Base-by-base conservation (phyloP, 2,888 invertebrate species). In the Lithophane ornitopus region DNA sequence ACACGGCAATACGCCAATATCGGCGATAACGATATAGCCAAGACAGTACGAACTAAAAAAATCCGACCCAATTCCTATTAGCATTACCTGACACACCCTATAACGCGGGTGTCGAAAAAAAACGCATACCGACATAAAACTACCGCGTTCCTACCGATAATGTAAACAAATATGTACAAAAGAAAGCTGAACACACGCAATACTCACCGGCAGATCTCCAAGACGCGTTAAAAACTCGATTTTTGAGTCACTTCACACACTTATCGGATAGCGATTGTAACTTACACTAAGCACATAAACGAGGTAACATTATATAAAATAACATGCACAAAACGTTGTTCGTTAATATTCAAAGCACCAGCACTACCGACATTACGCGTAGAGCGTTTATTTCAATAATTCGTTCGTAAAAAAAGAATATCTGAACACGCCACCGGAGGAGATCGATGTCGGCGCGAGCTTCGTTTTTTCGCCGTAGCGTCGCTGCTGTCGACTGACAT, bases 201-300 rank as follows among this genome's bases (percentile, higher is more conserved):
- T 93, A 94, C 96, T 89, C 89, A 96, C 96, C 95, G 95, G 94
- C 93, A 89, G 88, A 90, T 88, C 91, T 94, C 92, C 93, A 87
- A 91, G 91, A 91, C 88, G 91, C 91, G 89, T 89, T 88, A 84
- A 82, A 82, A 88, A 90, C 88, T 88, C 91, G 90, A 92, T 91
- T 93, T 91, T 93, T 89, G 89, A 88, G 88, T 92, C 94, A 95
- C 95, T 93, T 92, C 92, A 92, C 93, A 93, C 92, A 92, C 92
- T 90, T 86, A 87, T 87, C 85, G 89, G 90, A 89, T 89, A 92
- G 94, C 93, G 90, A 93, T 87, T 91, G 88, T 91, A 92, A 91
- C 92, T 91, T 89, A 93, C 96, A 96, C 96, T 95, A 96, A 95
- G 96, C 95, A 96, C 95, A 91, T 90, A 90, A 91, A 93, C 91